Conservation (phyloP, 2,797 vertebrate genomes). For the Gobio occitaniae region DNA sequence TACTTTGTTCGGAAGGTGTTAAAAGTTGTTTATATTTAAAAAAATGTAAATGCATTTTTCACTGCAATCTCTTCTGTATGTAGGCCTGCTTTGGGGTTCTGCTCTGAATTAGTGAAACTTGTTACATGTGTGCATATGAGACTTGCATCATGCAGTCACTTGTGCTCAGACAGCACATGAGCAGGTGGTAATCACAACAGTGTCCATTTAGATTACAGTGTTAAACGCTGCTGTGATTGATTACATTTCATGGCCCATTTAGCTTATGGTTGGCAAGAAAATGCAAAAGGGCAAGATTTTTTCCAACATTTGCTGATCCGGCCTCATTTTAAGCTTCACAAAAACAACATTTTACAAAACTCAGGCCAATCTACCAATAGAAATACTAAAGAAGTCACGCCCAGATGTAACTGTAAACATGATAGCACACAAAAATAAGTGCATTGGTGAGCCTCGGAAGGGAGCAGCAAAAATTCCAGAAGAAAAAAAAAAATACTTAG, state of each 20-base stretch:
- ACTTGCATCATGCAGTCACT: slow-evolving; percentile 33
- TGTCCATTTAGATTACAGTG: slow-evolving; percentile 42
- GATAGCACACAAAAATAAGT: background rate
- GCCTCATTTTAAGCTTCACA: background rate
- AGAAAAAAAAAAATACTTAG: slow-evolving; percentile 18
- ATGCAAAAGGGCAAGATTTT: slow-evolving; percentile 2
- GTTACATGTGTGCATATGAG: slow-evolving; percentile 8
- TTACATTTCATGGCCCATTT: slow-evolving; percentile 50
- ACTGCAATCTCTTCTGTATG: background rate
- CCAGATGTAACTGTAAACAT: slow-evolving; percentile 1
- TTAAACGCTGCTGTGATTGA: slow-evolving; percentile 45
- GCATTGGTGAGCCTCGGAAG: background rate
- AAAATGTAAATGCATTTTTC: background rate
- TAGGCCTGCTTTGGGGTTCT: background rate
- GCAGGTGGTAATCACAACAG: slow-evolving; percentile 34
- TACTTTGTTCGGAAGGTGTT: background rate
- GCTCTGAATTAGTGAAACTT: slow-evolving; percentile 6
- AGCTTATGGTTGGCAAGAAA: slow-evolving; percentile 29
- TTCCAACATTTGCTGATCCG: slow-evolving; percentile 6
- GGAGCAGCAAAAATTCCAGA: slow-evolving; percentile 1
- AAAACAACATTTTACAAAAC: background rate
- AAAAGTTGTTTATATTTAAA: background rate
- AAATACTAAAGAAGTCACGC: slow-evolving; percentile 11
- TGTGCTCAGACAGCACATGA: slow-evolving; percentile 43
- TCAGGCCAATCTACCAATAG: background rate